These are phyloP conservation scores for Nasonia vitripennis DNA, from an alignment of 1,140 invertebrate species.

Conservation along the genomic window DNA sequence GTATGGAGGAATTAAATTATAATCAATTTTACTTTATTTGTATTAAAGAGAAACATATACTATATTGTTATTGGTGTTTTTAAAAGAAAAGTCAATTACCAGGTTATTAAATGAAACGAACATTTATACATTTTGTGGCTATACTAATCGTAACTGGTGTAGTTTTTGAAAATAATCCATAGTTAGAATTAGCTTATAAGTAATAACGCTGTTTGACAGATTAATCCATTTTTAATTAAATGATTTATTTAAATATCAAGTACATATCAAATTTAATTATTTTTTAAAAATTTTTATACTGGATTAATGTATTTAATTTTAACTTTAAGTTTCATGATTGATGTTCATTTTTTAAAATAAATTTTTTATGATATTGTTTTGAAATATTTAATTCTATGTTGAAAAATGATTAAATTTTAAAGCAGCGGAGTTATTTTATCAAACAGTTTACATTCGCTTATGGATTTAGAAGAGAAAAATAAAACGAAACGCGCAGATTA, in stretches of 20 bases:
- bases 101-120: constrained; percentile 19
- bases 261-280: background rate
- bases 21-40: background rate
- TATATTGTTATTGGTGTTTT: constrained; percentile 18
- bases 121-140: constrained; percentile 44
- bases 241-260: background rate
- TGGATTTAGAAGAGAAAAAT: constrained; percentile 38
- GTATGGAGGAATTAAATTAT: background rate
- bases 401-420: constrained; percentile 7
- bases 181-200: background rate
- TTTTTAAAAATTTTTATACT: background rate
- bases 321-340: background rate
- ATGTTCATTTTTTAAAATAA: background rate
- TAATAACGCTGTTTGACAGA: background rate
- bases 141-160: constrained; percentile 11
- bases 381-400: background rate
- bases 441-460: constrained; percentile 10
- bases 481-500: constrained; percentile 5
- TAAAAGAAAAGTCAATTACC: constrained; percentile 41
- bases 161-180: constrained; percentile 21
- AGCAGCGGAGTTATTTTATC: constrained; percentile 28
- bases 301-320: background rate
- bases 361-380: background rate
- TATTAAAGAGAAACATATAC: constrained; percentile 15
- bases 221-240: background rate